Evolutionary conservation across 2,113 vertebrate genomes (phyloP), one percentile per base, ranked within the genome.

Genomic region (Maccullochella peelii): DNA sequence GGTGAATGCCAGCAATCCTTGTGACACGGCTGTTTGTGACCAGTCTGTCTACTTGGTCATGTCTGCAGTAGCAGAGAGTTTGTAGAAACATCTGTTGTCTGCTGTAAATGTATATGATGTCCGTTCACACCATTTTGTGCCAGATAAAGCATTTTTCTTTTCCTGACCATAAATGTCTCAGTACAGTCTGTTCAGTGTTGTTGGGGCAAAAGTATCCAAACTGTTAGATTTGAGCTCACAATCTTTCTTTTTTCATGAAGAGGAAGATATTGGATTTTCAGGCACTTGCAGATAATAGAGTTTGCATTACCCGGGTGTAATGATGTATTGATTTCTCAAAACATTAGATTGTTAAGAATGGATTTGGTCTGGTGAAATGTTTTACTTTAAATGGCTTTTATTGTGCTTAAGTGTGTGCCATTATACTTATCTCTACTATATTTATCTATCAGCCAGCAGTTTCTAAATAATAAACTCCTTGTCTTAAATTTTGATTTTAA

Each of bases 301-400:
- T 52, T 69, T 21, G 18, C 16, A 69, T 44, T 25, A 67, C 12
- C 6, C 0, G 9, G 7, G 8, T 52, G 20, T 25, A 20, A 54
- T 27, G 73, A 52, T 65, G 14, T 65, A 65, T 52, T 63, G 73
- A 52, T 76, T 12, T 27, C 33, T 40, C 9, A 27, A 27, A 62
- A 49, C 42, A 5, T 2, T 42, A 7, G n/a, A 58, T 25, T 54
- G 14, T 42, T 40, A 49, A 40, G 23, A 76, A 27, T 25, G 27
- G 33, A 40, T 66, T 75, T 11, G 8, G n/a, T 30, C 16, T 65
- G 21, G 15, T 36, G 8, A 55, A 21, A 21, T 42, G 3, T n/a
- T 68, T 68, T 25, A 65, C 23, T 30, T 42, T 33, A 50, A 69
- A 50, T 69, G 47, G 16, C 11, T 58, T 38, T 20, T 14, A 21